phyloP scores from a whole-genome alignment of 2,113 vertebrate genomes.

The Himantopus leucocephalus region DNA sequence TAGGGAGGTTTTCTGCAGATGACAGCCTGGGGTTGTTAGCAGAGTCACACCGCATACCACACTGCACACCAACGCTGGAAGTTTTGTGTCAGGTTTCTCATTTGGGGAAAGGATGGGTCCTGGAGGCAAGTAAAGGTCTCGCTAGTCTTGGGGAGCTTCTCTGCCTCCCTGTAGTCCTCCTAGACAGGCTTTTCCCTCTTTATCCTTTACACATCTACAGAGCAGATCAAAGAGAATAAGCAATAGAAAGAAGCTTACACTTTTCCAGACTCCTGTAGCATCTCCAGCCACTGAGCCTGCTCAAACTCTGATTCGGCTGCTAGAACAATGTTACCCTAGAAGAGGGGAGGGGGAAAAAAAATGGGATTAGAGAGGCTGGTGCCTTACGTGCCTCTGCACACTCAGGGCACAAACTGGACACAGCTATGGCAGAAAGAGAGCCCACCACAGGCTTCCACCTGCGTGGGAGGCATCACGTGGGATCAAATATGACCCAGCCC shows the following conservation, averaged over 20 bases:
- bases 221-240: neutral
- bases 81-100: neutral
- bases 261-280: slow-evolving; percentile 96
- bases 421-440: neutral
- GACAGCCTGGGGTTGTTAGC: neutral
- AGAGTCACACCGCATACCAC: neutral
- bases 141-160: neutral
- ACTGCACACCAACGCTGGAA: neutral
- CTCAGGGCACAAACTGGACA: neutral
- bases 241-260: slow-evolving; percentile 79
- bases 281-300: slow-evolving; percentile 93
- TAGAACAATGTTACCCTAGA: slow-evolving; percentile 88
- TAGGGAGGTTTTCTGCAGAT: too few species aligned
- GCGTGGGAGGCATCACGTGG: rapidly evolving
- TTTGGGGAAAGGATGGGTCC: neutral
- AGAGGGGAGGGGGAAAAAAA: neutral
- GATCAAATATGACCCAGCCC: neutral
- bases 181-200: neutral
- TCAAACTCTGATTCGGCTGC: slow-evolving; percentile 91
- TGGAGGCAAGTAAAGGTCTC: neutral
- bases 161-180: neutral
- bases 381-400: neutral
- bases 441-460: neutral
- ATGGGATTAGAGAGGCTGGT: neutral
- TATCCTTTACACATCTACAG: neutral